Evolutionary conservation across 2,113 vertebrate species (phyloP), one percentile per base, ranked within the genome.

Genomic region (Todiramphus chloris): DNA sequence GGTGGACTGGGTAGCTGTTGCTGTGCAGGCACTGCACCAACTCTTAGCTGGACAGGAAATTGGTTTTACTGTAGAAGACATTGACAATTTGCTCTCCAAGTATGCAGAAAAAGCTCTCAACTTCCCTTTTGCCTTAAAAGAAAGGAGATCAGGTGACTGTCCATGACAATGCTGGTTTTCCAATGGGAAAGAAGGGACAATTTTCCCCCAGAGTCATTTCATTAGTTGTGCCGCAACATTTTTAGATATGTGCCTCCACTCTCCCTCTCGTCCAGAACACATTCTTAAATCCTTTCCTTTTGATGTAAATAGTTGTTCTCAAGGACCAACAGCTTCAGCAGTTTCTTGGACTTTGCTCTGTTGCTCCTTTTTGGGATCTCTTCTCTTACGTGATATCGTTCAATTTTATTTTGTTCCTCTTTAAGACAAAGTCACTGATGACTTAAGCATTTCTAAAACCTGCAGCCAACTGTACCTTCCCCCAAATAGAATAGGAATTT

Each of bases 91-190:
- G 74, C 98, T 99, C 92, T 98, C 98, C 48, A 98, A 97, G 79
- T 99, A 99, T 6, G 99, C 99, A 28, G 90, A 95, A 83, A 99
- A 99, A 95, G 99, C 99, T 78, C 98, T 99, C 37, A 98, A 99
- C 90, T 99, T 99, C 93, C 98, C 99, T 6, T 99, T 99, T 10
- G 95, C 99, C 7, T 98, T 99, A 58, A 98, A 98, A 93, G 98
- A 99, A 92, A 98, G 97, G 75, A 98, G 98, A 94, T 99, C 99
- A 90, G 99, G 99, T 99, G 90, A 96, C 97, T 98, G 16, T 13
- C 37, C 25, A 1, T 79, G 43, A 24, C 20, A 93, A 64, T 80
- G 51, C 66, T 86, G 14, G 5, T 58, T 72, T 87, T 59, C 9
- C 8, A 48, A 63, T 90, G 33, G 50, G 39, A 60, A 87, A 55